phyloP scores from a whole-genome alignment of 2,888 invertebrate genomes.

The Andrena bicolor region DNA sequence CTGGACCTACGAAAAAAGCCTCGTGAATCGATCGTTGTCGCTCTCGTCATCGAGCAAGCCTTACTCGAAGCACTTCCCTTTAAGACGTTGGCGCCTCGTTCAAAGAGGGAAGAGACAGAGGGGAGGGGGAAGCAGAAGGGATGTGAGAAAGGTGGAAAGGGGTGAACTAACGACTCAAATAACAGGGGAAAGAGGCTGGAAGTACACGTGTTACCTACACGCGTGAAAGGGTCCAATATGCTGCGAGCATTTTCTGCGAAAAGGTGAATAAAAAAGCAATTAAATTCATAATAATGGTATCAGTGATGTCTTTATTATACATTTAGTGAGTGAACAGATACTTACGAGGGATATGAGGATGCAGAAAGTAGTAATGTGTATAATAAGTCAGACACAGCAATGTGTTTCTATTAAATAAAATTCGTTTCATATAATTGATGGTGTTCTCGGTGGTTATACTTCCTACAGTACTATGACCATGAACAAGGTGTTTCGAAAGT shows the following conservation, averaged over 20 bases:
- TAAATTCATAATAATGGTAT: background rate
- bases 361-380: no score
- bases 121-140: no score
- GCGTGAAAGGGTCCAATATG: conserved; percentile 11
- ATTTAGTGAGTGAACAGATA: background rate
- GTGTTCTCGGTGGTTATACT: no score
- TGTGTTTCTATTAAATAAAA: no score
- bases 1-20: conserved; percentile 46
- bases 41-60: conserved; percentile 51
- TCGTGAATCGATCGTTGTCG: conserved; percentile 49
- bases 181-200: background rate
- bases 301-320: background rate
- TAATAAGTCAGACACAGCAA: no score
- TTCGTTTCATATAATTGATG: no score
- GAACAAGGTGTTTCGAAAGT: no score
- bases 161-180: conserved; percentile 27
- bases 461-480: no score
- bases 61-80: conserved; percentile 37
- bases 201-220: conserved; percentile 12
- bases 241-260: background rate
- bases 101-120: conserved; percentile 1
- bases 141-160: conserved; percentile 5
- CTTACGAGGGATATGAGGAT: no score
- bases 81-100: conserved; percentile 55
- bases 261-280: background rate